These are phyloP conservation scores for Terebella lapidaria DNA, from an alignment of 2,888 invertebrate genomes.

Conservation along the genomic window DNA sequence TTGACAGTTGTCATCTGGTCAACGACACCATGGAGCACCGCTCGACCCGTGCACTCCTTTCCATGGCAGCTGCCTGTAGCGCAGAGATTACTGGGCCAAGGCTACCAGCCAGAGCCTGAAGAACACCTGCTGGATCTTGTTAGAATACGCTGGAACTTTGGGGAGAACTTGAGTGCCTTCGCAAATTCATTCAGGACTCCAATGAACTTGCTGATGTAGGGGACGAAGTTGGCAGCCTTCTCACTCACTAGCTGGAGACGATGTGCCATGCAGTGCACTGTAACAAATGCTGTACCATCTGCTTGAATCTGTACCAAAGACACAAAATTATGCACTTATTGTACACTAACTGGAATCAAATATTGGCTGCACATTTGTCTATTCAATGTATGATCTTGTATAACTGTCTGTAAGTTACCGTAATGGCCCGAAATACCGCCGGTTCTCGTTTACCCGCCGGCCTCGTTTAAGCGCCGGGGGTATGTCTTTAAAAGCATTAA, in stretches of 20 bases:
- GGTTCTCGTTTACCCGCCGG: too few species aligned
- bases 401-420: too few species aligned
- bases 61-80: not conserved
- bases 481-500: too few species aligned
- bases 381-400: too few species aligned
- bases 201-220: not conserved
- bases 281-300: not conserved
- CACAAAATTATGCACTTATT: too few species aligned
- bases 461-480: too few species aligned
- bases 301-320: slow-evolving; percentile 3
- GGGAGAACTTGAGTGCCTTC: slow-evolving; percentile 1
- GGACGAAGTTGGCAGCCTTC: slow-evolving; percentile 6
- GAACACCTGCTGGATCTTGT: not conserved
- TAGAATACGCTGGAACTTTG: not conserved
- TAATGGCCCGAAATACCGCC: too few species aligned
- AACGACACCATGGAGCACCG: slow-evolving; percentile 1
- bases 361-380: too few species aligned
- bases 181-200: not conserved
- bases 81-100: not conserved
- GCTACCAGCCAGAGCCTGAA: not conserved
- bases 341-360: too few species aligned
- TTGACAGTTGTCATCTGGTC: slow-evolving; percentile 2
- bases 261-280: not conserved
- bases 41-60: not conserved
- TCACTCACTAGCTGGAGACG: slow-evolving; percentile 17